phyloP scores from a whole-genome alignment of 2,888 invertebrate species.

The Terebella lapidaria region DNA sequence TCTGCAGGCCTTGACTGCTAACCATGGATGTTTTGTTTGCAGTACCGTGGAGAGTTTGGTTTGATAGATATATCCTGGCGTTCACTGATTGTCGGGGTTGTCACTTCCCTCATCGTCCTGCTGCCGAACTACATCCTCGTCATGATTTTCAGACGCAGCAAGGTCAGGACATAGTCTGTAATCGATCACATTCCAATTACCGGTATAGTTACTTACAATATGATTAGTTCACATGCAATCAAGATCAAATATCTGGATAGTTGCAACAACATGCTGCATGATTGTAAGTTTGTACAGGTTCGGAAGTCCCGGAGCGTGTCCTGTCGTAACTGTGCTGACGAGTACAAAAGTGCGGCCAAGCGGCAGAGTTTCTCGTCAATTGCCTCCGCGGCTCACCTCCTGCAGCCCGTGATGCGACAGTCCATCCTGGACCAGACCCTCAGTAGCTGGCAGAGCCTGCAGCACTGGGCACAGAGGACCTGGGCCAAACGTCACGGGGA shows the following conservation, averaged over 20 bases:
- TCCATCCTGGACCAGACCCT: conserved; percentile 51
- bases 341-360: not conserved
- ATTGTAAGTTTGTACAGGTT: too few relatives aligned
- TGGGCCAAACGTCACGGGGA: conserved; percentile 35
- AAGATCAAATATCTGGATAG: too few relatives aligned
- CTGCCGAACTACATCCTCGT: conserved; percentile 39
- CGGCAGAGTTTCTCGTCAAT: conserved; percentile 3
- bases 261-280: too few relatives aligned
- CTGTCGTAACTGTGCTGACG: not conserved
- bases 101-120: conserved; percentile 37
- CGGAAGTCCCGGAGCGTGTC: too few relatives aligned
- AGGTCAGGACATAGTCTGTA: conserved; percentile 34
- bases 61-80: conserved; percentile 46
- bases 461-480: conserved; percentile 50
- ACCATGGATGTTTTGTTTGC: not conserved
- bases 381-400: conserved; percentile 9
- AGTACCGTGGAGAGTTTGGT: conserved; percentile 50
- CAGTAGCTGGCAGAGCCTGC: conserved; percentile 42
- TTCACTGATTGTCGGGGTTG: conserved; percentile 39
- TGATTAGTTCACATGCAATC: too few relatives aligned
- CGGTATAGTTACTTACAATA: not conserved
- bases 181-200: too few relatives aligned
- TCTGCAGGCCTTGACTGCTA: too few relatives aligned
- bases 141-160: conserved; percentile 45
- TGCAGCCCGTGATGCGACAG: conserved; percentile 38